Base-by-base conservation (phyloP, 2,888 invertebrate species). In the Lymantria monacha region DNA sequence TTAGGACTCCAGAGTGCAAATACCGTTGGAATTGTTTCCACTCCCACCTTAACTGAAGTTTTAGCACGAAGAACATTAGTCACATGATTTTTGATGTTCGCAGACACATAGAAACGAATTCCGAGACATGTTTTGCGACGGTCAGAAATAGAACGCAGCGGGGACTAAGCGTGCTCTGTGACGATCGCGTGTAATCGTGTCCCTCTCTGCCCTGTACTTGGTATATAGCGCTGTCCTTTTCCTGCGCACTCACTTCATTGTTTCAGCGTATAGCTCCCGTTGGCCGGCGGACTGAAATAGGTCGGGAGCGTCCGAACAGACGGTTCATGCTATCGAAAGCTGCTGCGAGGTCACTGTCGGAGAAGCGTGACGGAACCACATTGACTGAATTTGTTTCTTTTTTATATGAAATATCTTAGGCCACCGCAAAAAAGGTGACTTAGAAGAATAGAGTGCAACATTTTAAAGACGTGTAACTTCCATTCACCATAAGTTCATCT, bases 41-140 rank as follows among this genome's bases (percentile, higher is more conserved):
- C 22, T 3, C 22, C 22, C 22, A 22, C 22, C 22, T 22, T 22
- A 22, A 22, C 22, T 22, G 22, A 22, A 22, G 61, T 69, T 69
- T 63, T 52, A 61, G 57, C 65, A 22, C 67, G 55, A 67, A 66
- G 74, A 81, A 82, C 84, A 87, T 90, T 87, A 89, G 87, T 89
- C 89, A 89, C 89, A 86, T 88, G 87, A 87, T 87, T 87, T 81
- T 79, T 85, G 78, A 87, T 87, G 82, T 83, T 86, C 81, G 84
- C 85, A 88, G 89, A 90, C 87, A 86, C 83, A 82, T 82, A 86
- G 86, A 86, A 89, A 85, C 85, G 86, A 86, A 89, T 89, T 88
- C 88, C 90, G 90, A 90, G 90, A 90, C 90, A 89, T 88, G 87
- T 87, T 87, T 82, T 79, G 88, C 89, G 89, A 88, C 88, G 88